These are phyloP conservation scores for Octonoba sinensis DNA, from an alignment of 2,888 invertebrate genomes.

Conservation along the genomic window DNA sequence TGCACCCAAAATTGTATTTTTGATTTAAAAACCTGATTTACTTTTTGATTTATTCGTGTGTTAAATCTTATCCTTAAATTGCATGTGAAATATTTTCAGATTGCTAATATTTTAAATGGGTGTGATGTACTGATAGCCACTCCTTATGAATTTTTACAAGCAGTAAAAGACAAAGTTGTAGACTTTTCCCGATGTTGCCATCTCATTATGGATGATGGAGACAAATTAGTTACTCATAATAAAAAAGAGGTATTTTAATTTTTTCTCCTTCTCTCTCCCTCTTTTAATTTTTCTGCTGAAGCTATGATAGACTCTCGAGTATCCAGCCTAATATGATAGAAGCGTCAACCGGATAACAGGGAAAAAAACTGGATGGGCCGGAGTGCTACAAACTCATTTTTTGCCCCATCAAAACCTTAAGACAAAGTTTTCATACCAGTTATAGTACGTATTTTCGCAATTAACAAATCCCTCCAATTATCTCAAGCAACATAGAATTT, in stretches of 20 bases:
- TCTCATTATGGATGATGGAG: slow-evolving; percentile 79
- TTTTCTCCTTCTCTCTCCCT: not conserved
- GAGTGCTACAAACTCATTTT: too few species aligned
- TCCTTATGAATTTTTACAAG: slow-evolving; percentile 75
- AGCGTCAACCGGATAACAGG: too few species aligned
- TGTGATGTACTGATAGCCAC: slow-evolving; percentile 82
- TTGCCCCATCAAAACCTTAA: too few species aligned
- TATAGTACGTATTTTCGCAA: too few species aligned
- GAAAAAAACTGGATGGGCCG: too few species aligned
- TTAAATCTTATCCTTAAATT: too few species aligned
- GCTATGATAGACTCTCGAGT: too few species aligned
- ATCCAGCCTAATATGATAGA: too few species aligned
- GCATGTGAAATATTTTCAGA: slow-evolving; percentile 68
- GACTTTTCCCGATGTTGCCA: slow-evolving; percentile 78
- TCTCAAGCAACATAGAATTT: too few species aligned
- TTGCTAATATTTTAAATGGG: slow-evolving; percentile 75
- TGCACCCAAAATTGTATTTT: not conserved
- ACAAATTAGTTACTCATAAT: slow-evolving; percentile 7
- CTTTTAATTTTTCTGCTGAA: not conserved
- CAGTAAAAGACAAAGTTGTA: slow-evolving; percentile 74
- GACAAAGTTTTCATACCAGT: too few species aligned
- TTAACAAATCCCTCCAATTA: too few species aligned
- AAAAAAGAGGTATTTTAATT: slow-evolving; percentile 28
- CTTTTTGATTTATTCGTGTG: too few species aligned
- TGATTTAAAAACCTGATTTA: not conserved